Evolutionary conservation across 1,140 invertebrate genomes (phyloP).

Genomic region (Ganaspis sp.): DNA sequence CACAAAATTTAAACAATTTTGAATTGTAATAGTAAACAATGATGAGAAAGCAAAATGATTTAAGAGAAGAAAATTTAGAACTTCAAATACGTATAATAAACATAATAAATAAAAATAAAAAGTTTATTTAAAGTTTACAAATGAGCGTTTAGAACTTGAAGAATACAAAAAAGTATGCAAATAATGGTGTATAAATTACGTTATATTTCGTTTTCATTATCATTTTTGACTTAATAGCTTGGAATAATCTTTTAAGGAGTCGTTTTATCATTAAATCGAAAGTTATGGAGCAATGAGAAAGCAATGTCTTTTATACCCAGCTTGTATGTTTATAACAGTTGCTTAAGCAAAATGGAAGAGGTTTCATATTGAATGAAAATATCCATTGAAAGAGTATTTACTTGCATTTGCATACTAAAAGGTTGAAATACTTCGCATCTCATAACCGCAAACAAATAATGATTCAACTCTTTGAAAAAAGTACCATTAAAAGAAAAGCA

Average conservation of each 20-base stretch:
- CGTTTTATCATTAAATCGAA: constrained; percentile 19
- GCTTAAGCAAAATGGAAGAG: constrained; percentile 12
- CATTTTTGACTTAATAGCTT: not conserved
- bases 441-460: not conserved
- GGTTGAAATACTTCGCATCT: constrained; percentile 11
- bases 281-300: constrained; percentile 23
- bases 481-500: not conserved
- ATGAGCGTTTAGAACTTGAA: too few species aligned
- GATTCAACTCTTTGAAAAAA: constrained; percentile 3
- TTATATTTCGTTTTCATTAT: not conserved
- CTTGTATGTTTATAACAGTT: not conserved
- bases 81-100: too few species aligned
- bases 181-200: not conserved
- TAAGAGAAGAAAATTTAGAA: too few species aligned
- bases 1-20: too few species aligned
- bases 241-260: not conserved
- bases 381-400: constrained; percentile 23
- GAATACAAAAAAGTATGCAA: too few species aligned
- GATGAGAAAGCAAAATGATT: too few species aligned
- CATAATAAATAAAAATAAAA: too few species aligned
- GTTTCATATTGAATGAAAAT: constrained; percentile 20
- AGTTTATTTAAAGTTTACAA: too few species aligned
- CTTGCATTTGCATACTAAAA: constrained; percentile 22
- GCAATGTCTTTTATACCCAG: constrained; percentile 20
- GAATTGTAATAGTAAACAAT: too few species aligned